phyloP scores from a whole-genome alignment of 2,888 invertebrate species.

The Charanyca ferruginea region DNA sequence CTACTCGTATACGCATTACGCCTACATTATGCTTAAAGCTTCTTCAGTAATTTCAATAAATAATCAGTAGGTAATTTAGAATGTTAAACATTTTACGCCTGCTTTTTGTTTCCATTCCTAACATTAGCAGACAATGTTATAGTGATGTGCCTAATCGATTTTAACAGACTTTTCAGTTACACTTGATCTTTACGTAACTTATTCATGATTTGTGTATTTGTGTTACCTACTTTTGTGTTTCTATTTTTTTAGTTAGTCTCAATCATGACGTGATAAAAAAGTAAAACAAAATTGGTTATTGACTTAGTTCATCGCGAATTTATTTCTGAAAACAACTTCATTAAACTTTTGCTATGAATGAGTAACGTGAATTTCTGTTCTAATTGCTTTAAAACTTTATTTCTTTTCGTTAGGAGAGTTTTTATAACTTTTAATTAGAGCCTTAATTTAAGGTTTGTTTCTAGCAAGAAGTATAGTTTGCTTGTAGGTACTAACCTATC shows the following conservation, averaged over 20 bases:
- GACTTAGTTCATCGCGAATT: constrained; percentile 17
- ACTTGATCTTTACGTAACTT: constrained; percentile 1
- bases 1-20: too few relatives aligned
- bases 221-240: too few relatives aligned
- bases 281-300: background rate
- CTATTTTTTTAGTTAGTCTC: too few relatives aligned
- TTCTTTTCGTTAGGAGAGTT: constrained; percentile 33
- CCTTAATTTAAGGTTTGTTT: constrained; percentile 22
- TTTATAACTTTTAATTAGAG: constrained; percentile 44
- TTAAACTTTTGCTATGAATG: constrained; percentile 39
- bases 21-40: too few relatives aligned
- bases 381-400: constrained; percentile 55
- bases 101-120: background rate
- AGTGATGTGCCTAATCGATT: constrained; percentile 9
- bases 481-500: background rate
- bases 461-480: constrained; percentile 1
- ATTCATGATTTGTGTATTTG: background rate
- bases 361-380: constrained; percentile 40
- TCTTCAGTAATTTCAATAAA: too few relatives aligned
- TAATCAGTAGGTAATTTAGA: too few relatives aligned
- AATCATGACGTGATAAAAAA: too few relatives aligned
- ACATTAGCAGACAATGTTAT: constrained; percentile 1
- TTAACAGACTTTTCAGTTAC: background rate
- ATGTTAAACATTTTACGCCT: background rate
- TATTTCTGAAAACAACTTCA: constrained; percentile 29